Base-by-base conservation (phyloP, 2,113 vertebrate genomes). In the Aix galericulata region DNA sequence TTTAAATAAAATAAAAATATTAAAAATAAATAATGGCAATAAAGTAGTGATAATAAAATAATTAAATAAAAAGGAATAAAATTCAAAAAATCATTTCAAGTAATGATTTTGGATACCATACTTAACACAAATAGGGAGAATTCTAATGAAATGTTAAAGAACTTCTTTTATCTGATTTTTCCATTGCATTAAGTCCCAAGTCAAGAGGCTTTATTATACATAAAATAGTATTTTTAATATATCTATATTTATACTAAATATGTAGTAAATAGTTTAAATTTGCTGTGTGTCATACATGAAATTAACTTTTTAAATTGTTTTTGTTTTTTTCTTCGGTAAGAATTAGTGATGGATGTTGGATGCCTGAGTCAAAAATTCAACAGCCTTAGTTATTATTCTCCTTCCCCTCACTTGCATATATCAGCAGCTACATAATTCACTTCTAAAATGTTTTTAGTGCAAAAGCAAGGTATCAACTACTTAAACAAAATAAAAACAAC, bases 21-120 rank as follows among this genome's bases (percentile, higher is more conserved):
- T 60, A 68, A 82, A 89, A 93, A 78, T 77, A 8, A 95, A 53
- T 91, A 86, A 81, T 55, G 74, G 85, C 31, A 89, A 93, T 86
- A 76, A 92, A 77, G 34, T 80, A 58, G 74, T 53, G 69, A 67
- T 52, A 93, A 92, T 86, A 84, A 67, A 91, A 52, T 40, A 82
- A 73, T 89, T 60, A 90, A 86, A 74, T 91, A 82, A 87, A 79
- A 75, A 63, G 40, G 16, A 68, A 87, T 84, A 89, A 82, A 92
- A 94, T 64, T 58, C 36, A 85, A 91, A 68, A 73, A 93, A 9
- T 17, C 44, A 85, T 92, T 86, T 81, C 85, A 84, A 52, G 50
- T 85, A 95, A 82, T 60, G 20, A 93, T 93, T 97, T 88, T 58
- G 80, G 73, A 89, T 93, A 78, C 92, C 31, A 79, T 31, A 82